Evolutionary conservation across 2,113 vertebrate species (phyloP).

Genomic region (Phrynosoma platyrhinos): DNA sequence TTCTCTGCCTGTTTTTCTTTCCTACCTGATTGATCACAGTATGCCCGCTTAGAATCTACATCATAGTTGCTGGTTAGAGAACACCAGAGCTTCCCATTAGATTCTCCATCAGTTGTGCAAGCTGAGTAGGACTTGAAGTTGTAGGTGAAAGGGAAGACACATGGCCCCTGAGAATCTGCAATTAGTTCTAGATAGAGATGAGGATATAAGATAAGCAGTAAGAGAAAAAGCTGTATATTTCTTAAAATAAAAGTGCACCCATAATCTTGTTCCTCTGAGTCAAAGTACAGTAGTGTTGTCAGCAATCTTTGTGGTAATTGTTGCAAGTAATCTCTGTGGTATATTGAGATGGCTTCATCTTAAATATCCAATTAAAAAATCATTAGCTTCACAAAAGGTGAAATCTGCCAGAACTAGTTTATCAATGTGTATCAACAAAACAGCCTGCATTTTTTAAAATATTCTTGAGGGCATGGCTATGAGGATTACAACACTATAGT

Average conservation of each 20-base stretch:
- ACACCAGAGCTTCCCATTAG: neutral
- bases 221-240: neutral
- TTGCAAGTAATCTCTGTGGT: neutral
- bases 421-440: neutral
- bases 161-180: neutral
- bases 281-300: neutral
- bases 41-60: neutral
- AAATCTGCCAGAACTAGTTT: neutral
- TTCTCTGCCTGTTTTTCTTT: neutral
- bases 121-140: neutral
- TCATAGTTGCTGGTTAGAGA: neutral
- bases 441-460: too few species aligned
- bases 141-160: conserved; percentile 7
- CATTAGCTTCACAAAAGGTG: neutral
- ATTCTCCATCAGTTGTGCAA: neutral
- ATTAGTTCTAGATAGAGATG: neutral
- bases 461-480: too few species aligned
- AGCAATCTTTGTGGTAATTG: neutral
- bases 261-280: neutral
- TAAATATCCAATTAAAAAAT: neutral
- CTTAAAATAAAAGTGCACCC: neutral
- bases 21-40: neutral
- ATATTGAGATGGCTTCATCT: neutral
- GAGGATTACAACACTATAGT: too few species aligned
- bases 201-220: too few species aligned